Evolutionary conservation across 2,888 invertebrate genomes (phyloP).

Genomic region (Drosophila sordidula): DNA sequence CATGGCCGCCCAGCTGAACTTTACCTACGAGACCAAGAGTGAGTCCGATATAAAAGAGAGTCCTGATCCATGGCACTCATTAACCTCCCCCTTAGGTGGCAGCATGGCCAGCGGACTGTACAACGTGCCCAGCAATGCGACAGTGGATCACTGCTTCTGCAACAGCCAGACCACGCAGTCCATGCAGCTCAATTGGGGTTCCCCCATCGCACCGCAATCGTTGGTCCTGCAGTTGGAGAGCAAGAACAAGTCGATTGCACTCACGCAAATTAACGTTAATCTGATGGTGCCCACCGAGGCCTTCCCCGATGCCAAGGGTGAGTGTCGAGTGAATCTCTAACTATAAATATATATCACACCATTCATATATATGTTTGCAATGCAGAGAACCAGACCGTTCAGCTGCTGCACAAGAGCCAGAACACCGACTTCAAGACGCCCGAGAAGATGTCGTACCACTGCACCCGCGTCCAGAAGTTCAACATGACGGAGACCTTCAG

Average conservation of each 20-base stretch:
- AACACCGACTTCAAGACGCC: constrained; percentile 87
- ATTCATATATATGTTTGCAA: background rate
- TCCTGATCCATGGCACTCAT: background rate
- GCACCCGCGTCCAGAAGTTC: constrained; percentile 87
- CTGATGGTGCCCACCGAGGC: constrained; percentile 78
- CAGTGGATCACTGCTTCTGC: constrained; percentile 84
- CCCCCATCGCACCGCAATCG: constrained; percentile 50
- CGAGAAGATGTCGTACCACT: constrained; percentile 90
- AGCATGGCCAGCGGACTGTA: constrained; percentile 81
- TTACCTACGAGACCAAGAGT: constrained; percentile 85
- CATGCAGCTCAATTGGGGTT: constrained; percentile 84
- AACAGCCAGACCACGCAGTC: constrained; percentile 81
- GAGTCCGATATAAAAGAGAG: constrained; percentile 20
- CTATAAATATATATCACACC: too few species aligned
- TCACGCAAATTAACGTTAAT: constrained; percentile 74
- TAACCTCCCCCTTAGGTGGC: constrained; percentile 57
- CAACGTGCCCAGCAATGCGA: constrained; percentile 85
- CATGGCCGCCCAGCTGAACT: constrained; percentile 89
- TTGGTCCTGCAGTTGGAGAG: constrained; percentile 85
- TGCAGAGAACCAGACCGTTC: constrained; percentile 83
- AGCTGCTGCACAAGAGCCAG: constrained; percentile 85
- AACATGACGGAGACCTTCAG: constrained; percentile 85
- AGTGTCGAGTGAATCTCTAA: background rate
- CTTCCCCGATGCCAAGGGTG: constrained; percentile 84
- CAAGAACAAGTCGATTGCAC: constrained; percentile 82